phyloP scores from a whole-genome alignment of 1,140 invertebrate species.

The Maniola jurtina region DNA sequence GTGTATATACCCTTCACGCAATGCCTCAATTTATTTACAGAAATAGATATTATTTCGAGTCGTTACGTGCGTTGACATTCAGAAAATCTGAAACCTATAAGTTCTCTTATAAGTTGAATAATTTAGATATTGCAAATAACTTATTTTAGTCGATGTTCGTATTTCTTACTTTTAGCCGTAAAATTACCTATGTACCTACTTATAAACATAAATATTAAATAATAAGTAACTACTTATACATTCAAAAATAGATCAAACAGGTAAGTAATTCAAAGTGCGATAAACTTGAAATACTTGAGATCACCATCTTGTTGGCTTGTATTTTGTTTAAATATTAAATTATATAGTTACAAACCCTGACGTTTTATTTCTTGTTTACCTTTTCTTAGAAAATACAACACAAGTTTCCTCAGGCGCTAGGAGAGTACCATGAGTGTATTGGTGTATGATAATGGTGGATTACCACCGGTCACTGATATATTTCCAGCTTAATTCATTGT shows the following conservation, averaged over 20 bases:
- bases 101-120: neutral
- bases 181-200: neutral
- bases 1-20: neutral
- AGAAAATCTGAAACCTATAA: too few relatives aligned
- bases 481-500: too few relatives aligned
- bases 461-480: too few relatives aligned
- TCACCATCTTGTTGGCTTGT: neutral
- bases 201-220: neutral
- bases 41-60: neutral
- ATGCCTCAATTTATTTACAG: constrained; percentile 1
- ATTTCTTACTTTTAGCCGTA: neutral
- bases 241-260: too few relatives aligned
- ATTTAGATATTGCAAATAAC: neutral
- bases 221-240: neutral
- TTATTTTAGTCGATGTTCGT: neutral
- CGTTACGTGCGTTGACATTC: neutral
- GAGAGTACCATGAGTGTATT: neutral
- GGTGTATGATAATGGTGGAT: too few relatives aligned
- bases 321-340: neutral
- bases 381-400: neutral
- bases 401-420: neutral
- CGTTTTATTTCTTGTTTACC: neutral
- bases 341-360: constrained; percentile 1
- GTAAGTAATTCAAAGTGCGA: too few relatives aligned
- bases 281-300: too few relatives aligned